Evolutionary conservation across 2,888 invertebrate species (phyloP).

Genomic region (Nomada flava): DNA sequence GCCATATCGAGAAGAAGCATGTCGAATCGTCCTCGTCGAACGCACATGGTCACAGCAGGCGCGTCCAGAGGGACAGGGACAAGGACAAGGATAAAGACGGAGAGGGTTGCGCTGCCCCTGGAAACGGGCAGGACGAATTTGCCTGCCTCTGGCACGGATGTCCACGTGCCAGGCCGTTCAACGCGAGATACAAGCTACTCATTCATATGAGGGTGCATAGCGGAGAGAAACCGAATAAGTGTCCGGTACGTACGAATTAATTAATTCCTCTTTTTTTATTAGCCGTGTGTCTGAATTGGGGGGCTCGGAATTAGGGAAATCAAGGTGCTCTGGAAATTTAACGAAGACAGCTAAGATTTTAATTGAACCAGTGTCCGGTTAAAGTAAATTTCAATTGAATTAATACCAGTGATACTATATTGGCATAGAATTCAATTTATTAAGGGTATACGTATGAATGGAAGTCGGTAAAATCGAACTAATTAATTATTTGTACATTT

Average conservation of each 20-base stretch:
- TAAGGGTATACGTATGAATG: background rate
- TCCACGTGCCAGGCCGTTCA: slow-evolving; percentile 95
- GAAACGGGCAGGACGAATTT: slow-evolving; percentile 88
- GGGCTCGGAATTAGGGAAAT: too few relatives aligned
- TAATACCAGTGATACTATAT: too few relatives aligned
- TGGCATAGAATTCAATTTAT: too few relatives aligned
- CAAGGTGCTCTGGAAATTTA: too few relatives aligned
- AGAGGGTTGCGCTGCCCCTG: slow-evolving; percentile 20
- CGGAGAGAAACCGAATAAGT: slow-evolving; percentile 99
- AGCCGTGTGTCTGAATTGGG: too few relatives aligned
- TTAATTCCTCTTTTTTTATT: background rate
- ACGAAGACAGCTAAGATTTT: too few relatives aligned
- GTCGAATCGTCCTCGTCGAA: slow-evolving; percentile 87
- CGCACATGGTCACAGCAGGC: slow-evolving; percentile 74
- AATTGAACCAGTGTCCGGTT: too few relatives aligned
- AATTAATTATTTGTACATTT: background rate
- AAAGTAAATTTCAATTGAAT: too few relatives aligned
- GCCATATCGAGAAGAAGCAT: slow-evolving; percentile 94
- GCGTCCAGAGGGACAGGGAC: slow-evolving; percentile 75
- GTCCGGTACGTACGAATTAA: slow-evolving; percentile 90
- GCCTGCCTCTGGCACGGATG: slow-evolving; percentile 98
- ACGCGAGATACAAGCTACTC: slow-evolving; percentile 98
- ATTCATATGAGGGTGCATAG: slow-evolving; percentile 99
- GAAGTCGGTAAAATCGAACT: background rate
- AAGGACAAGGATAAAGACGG: slow-evolving; percentile 62